Conservation (phyloP, 2,888 invertebrate species). For the Torymus aiolomorphi region DNA sequence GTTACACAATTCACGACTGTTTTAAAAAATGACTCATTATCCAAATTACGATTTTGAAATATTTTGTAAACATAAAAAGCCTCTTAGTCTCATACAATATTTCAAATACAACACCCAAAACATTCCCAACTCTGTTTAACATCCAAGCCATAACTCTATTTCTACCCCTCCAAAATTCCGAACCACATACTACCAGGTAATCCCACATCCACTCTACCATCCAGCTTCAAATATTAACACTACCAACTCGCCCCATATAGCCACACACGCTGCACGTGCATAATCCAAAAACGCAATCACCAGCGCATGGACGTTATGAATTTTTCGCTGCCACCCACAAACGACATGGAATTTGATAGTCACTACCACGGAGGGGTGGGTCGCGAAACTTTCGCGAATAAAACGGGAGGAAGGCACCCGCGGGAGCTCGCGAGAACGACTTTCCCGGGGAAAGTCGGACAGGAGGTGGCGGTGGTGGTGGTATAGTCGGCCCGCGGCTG, state of each 20-base stretch:
- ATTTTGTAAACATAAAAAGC: no score
- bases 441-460: constrained; percentile 53
- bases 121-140: no score
- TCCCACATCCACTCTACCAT: no score
- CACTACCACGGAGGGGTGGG: neutral
- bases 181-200: no score
- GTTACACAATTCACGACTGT: no score
- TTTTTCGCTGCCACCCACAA: constrained; percentile 7
- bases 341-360: neutral
- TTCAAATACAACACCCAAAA: no score
- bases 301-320: constrained; percentile 19
- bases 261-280: neutral
- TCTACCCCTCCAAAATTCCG: no score
- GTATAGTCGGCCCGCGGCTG: neutral
- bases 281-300: constrained; percentile 42
- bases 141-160: no score
- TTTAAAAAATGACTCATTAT: no score
- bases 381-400: constrained; percentile 24
- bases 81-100: no score
- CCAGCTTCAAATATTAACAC: constrained; percentile 27
- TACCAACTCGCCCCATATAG: neutral
- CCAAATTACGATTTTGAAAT: no score
- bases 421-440: constrained; percentile 58
- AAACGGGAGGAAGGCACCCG: constrained; percentile 54
- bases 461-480: neutral